phyloP scores from a whole-genome alignment of 1,140 invertebrate species.

The Trichogramma pretiosum region DNA sequence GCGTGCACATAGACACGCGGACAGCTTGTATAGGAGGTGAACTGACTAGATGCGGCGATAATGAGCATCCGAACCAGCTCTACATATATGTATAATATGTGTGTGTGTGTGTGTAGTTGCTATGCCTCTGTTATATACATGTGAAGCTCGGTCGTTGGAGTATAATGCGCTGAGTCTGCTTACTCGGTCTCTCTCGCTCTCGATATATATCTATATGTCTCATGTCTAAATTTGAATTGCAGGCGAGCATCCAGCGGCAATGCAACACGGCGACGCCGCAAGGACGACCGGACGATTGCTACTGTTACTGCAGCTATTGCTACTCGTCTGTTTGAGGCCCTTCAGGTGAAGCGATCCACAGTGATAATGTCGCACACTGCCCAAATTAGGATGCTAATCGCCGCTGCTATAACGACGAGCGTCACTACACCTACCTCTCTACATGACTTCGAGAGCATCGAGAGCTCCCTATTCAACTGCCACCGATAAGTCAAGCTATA shows the following conservation, averaged over 20 bases:
- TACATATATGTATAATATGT: no score
- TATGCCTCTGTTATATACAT: no score
- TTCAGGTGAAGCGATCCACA: conserved; percentile 23
- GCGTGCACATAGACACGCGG: no score
- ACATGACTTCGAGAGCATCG: background rate
- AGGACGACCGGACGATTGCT: conserved; percentile 19
- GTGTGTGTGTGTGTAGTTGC: no score
- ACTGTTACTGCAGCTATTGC: conserved; percentile 19
- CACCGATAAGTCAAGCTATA: background rate
- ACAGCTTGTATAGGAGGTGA: no score
- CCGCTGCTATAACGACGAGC: background rate
- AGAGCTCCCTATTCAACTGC: background rate
- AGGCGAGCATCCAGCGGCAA: conserved; percentile 69
- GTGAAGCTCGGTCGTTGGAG: no score
- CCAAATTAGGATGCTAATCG: background rate
- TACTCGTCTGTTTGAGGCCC: conserved; percentile 9
- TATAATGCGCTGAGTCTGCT: no score
- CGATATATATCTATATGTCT: no score
- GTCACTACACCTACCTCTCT: no score
- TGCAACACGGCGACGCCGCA: conserved; percentile 54
- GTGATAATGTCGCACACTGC: background rate
- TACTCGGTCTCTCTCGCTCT: background rate
- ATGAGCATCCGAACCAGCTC: no score
- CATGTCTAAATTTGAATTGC: conserved; percentile 33
- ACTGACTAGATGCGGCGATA: no score